Evolutionary conservation across 2,888 invertebrate species (phyloP), one percentile per base, ranked within the genome.

Genomic region (Eupithecia centaureata): DNA sequence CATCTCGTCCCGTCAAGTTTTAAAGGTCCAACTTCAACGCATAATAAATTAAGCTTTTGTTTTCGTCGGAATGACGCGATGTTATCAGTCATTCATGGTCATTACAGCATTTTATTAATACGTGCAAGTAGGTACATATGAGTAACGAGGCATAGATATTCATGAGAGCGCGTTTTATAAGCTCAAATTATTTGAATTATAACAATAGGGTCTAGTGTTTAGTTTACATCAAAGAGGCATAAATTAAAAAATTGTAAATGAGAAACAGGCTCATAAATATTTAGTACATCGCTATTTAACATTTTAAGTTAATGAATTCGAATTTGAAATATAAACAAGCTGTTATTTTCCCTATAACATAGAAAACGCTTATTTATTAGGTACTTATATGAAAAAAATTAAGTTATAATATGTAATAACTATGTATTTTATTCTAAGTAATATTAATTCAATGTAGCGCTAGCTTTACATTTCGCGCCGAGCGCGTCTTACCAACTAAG

Each of bases 41-140:
- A 75, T 61, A 60, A 71, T 73, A 71, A 66, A 70, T 71, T 68
- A 74, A 67, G 68, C 76, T 74, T n/a, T 74, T 74, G 74, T 75
- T 74, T 74, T 72, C 71, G 65, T 68, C 67, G 68, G 62, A 67
- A 72, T 68, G 72, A 68, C 71, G 69, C 71, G 71, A 73, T 73
- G 63, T 60, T 72, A 76, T 75, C 73, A 65, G 67, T 66, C 63
- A 68, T 65, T 67, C 73, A 70, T 67, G 68, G 67, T 61, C 70
- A 66, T 70, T 70, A 68, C 68, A 65, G 61, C 65, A 57, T 65
- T 67, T 66, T 66, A 71, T 71, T 61, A n/a, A n/a, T n/a, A 59
- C 65, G 63, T 54, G 71, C 68, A 61, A 68, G 68, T n/a, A n/a
- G n/a, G n/a, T 71, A 68, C 65, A 57, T 63, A 65, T 63, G 70